Evolutionary conservation across 2,888 invertebrate genomes (phyloP), one percentile per base, ranked within the genome.

Genomic region (Gymnoscelis rufifasciata): DNA sequence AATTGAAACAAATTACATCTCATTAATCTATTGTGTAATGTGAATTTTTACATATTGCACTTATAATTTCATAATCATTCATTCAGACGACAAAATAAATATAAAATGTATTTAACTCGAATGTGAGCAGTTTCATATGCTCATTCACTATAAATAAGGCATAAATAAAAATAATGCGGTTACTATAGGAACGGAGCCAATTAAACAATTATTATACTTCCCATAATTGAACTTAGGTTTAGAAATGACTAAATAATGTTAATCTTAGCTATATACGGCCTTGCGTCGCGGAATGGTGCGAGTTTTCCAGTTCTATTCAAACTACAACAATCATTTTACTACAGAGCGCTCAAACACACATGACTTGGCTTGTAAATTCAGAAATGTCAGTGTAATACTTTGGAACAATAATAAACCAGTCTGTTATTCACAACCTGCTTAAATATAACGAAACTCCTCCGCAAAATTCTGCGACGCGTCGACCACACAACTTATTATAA

Each of bases 231-330:
- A 83, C 83, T 83, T 83, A 83, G 66, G 64, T 73, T 64, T 71
- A 81, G 64, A 74, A 65, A 82, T 86, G 86, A 87, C 86, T 86
- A 86, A 83, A 86, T 83, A 83, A 84, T 74, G 71, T 76, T 81
- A 83, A 71, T 77, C 62, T 82, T 84, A 86, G 59, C 78, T 49
- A 75, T 83, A 82, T 72, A 74, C 71, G 71, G 69, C 57, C 57
- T 48, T 63, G 57, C 56, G 55, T 62, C 61, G 69, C 59, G 64
- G 71, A 64, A 63, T 66, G 59, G 49, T 47, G 47, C 40, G 44
- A 48, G 38, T 31, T 29, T n/a, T 47, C 38, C 13, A 15, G 28
- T 42, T 37, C 13, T 41, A 28, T 36, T 33, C 28, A 38, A 31
- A 35, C 13, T 24, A 43, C 38, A 46, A 33, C 27, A 23, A 45